These are phyloP conservation scores for Dendrolimus kikuchii DNA, from an alignment of 1,140 invertebrate genomes.

Conservation along the genomic window DNA sequence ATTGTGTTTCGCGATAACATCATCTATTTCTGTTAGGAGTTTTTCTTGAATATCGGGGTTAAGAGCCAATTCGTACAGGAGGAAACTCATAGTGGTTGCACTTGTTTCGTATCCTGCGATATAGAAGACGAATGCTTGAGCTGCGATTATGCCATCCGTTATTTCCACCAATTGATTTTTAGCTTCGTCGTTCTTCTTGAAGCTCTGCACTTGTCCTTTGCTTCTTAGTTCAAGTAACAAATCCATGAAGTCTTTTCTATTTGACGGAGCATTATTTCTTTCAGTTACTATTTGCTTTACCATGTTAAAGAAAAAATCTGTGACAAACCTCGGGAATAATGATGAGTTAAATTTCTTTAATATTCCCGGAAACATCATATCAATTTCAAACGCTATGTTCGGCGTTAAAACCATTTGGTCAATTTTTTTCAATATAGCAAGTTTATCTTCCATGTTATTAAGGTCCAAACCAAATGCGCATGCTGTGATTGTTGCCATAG, in stretches of 20 bases:
- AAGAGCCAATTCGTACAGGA: constrained; percentile 39
- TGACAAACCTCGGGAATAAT: constrained; percentile 8
- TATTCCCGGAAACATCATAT: constrained; percentile 19
- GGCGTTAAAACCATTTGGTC: constrained; percentile 14
- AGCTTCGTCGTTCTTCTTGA: not conserved
- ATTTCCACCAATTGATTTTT: constrained; percentile 10
- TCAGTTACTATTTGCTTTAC: constrained; percentile 9
- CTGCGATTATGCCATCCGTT: constrained; percentile 22
- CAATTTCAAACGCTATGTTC: constrained; percentile 12
- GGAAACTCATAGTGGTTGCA: constrained; percentile 21
- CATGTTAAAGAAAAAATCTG: constrained; percentile 13
- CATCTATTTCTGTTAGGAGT: constrained; percentile 34
- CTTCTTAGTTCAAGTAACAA: constrained; percentile 7
- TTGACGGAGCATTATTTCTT: constrained; percentile 15
- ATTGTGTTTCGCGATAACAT: constrained; percentile 36
- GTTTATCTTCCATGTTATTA: constrained; percentile 30
- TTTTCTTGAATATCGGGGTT: constrained; percentile 46
- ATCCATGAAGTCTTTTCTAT: constrained; percentile 22
- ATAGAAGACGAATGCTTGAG: constrained; percentile 46
- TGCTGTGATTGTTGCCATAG: constrained; percentile 63
- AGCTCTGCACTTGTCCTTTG: constrained; percentile 28
- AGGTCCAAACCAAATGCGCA: constrained; percentile 73
- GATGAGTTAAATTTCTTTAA: constrained; percentile 13
- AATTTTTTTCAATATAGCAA: constrained; percentile 13
- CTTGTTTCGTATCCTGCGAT: constrained; percentile 40